These are phyloP conservation scores for Lithophane leautieri DNA, from an alignment of 2,888 invertebrate genomes.

Conservation along the genomic window DNA sequence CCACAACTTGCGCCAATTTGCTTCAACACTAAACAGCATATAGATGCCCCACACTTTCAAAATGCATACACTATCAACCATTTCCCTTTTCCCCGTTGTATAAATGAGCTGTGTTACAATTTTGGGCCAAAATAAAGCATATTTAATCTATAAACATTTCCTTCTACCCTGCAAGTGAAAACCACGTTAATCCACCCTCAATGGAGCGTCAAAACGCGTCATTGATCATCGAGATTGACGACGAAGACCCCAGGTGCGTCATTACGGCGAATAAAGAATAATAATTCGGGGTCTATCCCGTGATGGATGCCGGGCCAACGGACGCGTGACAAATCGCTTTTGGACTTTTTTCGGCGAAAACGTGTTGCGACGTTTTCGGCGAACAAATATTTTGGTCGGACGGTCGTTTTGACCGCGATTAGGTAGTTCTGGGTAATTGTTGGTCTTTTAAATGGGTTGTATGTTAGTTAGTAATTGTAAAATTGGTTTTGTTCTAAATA, in stretches of 20 bases:
- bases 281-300: slow-evolving; percentile 59
- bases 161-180: slow-evolving; percentile 27
- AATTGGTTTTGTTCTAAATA: background rate
- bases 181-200: slow-evolving; percentile 51
- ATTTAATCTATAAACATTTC: background rate
- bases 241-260: slow-evolving; percentile 58
- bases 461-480: background rate
- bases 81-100: background rate
- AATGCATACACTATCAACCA: background rate
- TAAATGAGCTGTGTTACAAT: background rate
- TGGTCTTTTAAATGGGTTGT: slow-evolving; percentile 24
- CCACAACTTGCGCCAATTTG: background rate
- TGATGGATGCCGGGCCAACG: slow-evolving; percentile 61
- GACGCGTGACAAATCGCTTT: slow-evolving; percentile 63
- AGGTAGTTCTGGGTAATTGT: slow-evolving; percentile 37
- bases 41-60: background rate
- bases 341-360: slow-evolving; percentile 55
- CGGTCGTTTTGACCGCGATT: slow-evolving; percentile 46
- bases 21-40: background rate
- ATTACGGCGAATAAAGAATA: slow-evolving; percentile 63
- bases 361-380: slow-evolving; percentile 26
- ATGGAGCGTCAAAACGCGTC: slow-evolving; percentile 51
- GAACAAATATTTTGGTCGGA: slow-evolving; percentile 46
- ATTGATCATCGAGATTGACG: slow-evolving; percentile 62
- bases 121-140: background rate